Evolutionary conservation across 2,113 vertebrate genomes (phyloP).

Genomic region (Otolemur garnettii): DNA sequence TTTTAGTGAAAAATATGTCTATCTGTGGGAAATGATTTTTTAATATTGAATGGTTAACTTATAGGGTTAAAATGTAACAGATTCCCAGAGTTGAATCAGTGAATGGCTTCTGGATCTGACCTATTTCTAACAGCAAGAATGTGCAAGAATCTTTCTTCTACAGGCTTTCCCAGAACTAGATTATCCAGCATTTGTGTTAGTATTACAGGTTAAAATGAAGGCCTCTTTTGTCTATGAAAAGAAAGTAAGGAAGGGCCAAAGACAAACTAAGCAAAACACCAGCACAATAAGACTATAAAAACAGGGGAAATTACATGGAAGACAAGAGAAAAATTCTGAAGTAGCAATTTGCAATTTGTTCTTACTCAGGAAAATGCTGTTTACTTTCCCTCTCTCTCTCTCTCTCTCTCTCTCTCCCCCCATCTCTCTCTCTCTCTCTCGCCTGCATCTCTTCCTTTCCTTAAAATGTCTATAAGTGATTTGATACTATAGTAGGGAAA

Average conservation of each 20-base stretch:
- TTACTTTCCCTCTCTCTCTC: not conserved
- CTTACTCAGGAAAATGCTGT: constrained; percentile 67
- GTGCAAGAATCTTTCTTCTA: not conserved
- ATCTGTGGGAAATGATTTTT: constrained; percentile 36
- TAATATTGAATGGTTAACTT: constrained; percentile 40
- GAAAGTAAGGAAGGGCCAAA: constrained; percentile 83
- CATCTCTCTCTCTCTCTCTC: no score
- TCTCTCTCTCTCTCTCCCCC: no score
- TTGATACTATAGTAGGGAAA: not conserved
- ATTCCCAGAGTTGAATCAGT: constrained; percentile 48
- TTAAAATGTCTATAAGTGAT: constrained; percentile 48
- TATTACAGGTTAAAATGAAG: constrained; percentile 82
- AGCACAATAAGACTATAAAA: constrained; percentile 81
- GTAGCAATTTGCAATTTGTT: constrained; percentile 83
- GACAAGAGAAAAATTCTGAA: constrained; percentile 85
- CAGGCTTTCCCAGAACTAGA: constrained; percentile 19
- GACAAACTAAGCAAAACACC: constrained; percentile 82
- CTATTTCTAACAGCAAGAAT: constrained; percentile 43
- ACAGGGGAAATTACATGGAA: constrained; percentile 83
- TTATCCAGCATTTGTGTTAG: constrained; percentile 4
- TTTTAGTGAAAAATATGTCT: constrained; percentile 26
- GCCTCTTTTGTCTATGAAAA: constrained; percentile 80
- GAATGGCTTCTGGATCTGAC: constrained; percentile 40
- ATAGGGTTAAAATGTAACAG: constrained; percentile 30
- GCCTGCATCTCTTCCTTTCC: not conserved